Base-by-base conservation (phyloP, 2,888 invertebrate genomes). In the Ashinkailepas kermadecensis region DNA sequence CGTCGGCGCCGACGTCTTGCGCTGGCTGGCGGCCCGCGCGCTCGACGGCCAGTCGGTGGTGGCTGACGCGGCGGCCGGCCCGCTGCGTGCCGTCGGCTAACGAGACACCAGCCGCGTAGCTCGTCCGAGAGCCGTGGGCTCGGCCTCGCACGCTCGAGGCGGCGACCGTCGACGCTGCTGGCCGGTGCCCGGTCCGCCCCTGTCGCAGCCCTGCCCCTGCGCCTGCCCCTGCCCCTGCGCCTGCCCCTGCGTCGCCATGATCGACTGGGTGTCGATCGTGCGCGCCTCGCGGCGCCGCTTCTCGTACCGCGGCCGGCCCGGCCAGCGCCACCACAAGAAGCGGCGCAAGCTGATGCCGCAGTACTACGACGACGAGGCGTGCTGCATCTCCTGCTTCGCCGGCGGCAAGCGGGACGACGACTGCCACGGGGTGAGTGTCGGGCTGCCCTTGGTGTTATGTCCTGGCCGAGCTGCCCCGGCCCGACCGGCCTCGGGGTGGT, bases 191-290 rank as follows among this genome's bases (percentile, higher is more conserved):
- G 12, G 62, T 18, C 62, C 0, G 15, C 18, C 15, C 21, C n/a
- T 54, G 57, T 12, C 54, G 12, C 78, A 9, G n/a, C 25, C 54
- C 67, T 54, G 56, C 25, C 78, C 81, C 15, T 39, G 54, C 74
- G 57, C 18, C 59, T 18, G 58, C 4, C 2, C 39, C 39, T 39
- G 4, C 39, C 39, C 39, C 39, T 39, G 1, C 39, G 2, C 39
- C 15, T 4, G 56, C 25, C n/a, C n/a, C 58, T 54, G 23, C 25
- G 58, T 64, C 82, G 78, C 85, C 84, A 93, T 93, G 93, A 93
- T 93, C 86, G 93, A 93, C 88, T 93, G 93, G 92, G 92, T 93
- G 84, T 92, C 92, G 83, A 92, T 93, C 85, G 92, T 92, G 83
- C 90, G 92, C 82, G 92, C 92, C 86, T 92, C 92, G 83, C 88